phyloP scores from a whole-genome alignment of 1,140 invertebrate genomes.

The Triops cancriformis region DNA sequence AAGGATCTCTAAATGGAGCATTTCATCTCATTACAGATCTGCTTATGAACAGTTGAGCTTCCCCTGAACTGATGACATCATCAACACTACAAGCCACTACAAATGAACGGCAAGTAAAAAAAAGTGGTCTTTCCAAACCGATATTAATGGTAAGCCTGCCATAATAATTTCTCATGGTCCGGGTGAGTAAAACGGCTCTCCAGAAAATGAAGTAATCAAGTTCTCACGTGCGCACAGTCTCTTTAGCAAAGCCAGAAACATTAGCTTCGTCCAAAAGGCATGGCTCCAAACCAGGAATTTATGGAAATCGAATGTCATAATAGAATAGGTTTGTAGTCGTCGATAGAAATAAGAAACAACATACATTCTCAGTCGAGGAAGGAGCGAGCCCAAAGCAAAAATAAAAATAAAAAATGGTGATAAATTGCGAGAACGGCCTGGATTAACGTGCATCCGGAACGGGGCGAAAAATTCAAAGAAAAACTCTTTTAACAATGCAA shows the following conservation, averaged over 20 bases:
- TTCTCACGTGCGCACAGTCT: not conserved
- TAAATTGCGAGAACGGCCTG: not conserved
- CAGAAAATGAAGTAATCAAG: not conserved
- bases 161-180: not conserved
- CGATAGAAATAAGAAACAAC: not conserved
- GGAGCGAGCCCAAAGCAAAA: not conserved
- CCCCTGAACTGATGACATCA: no score
- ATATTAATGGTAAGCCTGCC: not conserved
- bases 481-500: not conserved
- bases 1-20: no score
- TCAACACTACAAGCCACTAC: no score
- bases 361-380: not conserved
- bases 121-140: not conserved
- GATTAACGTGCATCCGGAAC: not conserved
- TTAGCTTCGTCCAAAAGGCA: not conserved
- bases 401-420: not conserved
- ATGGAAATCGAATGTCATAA: constrained; percentile 10
- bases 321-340: not conserved
- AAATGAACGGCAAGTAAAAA: not conserved
- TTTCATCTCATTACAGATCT: no score
- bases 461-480: not conserved
- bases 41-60: no score
- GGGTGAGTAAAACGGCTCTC: not conserved
- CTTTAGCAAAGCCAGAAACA: not conserved
- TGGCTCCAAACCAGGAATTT: not conserved